Evolutionary conservation across 2,113 vertebrate species (phyloP).

Genomic region (Pelecanoides urinatrix): DNA sequence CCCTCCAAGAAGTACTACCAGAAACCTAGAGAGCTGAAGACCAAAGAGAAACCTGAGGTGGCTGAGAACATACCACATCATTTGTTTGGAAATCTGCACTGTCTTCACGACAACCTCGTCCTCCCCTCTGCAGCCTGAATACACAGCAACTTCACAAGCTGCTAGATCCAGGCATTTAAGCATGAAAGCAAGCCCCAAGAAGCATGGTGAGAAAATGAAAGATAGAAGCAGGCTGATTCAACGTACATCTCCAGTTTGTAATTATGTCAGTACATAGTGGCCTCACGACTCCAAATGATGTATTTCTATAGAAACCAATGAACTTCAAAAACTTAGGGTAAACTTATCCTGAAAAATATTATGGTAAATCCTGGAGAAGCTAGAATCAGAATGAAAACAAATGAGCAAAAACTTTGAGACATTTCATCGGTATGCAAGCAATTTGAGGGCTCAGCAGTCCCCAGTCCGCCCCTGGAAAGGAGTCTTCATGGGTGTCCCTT

Average conservation of each 20-base stretch:
- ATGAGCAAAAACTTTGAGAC: background rate
- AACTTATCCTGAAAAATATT: background rate
- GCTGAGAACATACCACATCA: background rate
- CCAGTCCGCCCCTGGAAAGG: background rate
- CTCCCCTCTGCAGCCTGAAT: background rate
- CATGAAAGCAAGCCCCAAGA: background rate
- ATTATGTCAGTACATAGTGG: background rate
- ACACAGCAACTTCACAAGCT: background rate
- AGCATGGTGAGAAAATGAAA: background rate
- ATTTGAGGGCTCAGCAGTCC: conserved; percentile 33
- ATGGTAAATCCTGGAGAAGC: background rate
- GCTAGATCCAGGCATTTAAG: background rate
- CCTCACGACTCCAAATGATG: background rate
- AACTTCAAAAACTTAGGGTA: background rate
- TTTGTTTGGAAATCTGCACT: background rate
- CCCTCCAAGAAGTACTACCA: background rate
- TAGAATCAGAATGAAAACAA: conserved; percentile 28
- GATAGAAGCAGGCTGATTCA: background rate
- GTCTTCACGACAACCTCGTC: background rate
- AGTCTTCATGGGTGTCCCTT: background rate
- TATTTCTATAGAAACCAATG: background rate
- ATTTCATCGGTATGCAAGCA: conserved; percentile 12
- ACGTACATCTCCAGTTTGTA: background rate
- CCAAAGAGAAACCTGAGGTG: background rate
- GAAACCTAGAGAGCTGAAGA: background rate